These are phyloP conservation scores for Microctonus brassicae DNA, from an alignment of 2,888 invertebrate genomes.

Conservation along the genomic window DNA sequence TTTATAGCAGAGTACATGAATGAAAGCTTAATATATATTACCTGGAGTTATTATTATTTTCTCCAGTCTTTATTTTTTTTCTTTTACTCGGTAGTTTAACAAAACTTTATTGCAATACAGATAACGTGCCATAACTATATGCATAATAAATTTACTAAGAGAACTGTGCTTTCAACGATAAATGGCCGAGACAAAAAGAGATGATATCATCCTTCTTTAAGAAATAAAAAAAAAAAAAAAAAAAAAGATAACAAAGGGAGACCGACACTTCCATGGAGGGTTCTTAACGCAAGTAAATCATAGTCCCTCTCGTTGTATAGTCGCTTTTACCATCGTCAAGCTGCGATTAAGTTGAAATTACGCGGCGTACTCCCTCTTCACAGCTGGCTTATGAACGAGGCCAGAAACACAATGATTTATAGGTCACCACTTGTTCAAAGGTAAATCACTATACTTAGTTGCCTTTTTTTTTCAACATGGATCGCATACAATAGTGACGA, in stretches of 20 bases:
- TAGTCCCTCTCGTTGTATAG: not conserved
- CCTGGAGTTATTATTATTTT: too few species aligned
- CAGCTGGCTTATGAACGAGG: not conserved
- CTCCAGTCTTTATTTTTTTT: not conserved
- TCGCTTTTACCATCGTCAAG: not conserved
- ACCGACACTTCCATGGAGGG: not conserved
- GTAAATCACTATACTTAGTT: not conserved
- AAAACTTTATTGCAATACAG: not conserved
- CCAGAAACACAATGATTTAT: conserved; percentile 1
- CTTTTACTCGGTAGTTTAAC: not conserved
- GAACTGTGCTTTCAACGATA: not conserved
- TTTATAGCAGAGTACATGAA: too few species aligned
- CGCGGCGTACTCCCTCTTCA: not conserved
- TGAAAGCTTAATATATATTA: too few species aligned
- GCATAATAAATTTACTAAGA: not conserved
- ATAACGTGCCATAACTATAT: not conserved
- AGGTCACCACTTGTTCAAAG: not conserved
- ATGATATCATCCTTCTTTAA: not conserved
- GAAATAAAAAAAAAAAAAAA: not conserved
- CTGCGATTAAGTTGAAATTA: conserved; percentile 3
- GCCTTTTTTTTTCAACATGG: not conserved
- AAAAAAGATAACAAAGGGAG: not conserved
- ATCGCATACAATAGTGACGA: not conserved
- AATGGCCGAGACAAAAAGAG: not conserved
- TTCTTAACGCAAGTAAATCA: not conserved